These are phyloP conservation scores for Parapsyche elsis DNA, from an alignment of 1,140 invertebrate species.

Conservation along the genomic window DNA sequence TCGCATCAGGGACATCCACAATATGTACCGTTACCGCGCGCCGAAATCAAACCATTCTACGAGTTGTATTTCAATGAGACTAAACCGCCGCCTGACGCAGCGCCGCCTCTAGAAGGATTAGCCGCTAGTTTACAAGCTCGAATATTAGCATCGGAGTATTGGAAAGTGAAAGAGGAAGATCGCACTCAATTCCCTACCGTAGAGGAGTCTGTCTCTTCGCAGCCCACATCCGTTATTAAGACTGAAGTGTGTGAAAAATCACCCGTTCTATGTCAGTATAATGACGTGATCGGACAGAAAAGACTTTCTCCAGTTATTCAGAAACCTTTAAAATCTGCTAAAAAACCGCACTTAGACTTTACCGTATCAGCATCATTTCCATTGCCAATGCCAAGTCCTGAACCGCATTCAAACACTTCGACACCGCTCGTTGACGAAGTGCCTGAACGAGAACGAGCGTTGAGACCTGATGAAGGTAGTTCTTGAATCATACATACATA, in stretches of 20 bases:
- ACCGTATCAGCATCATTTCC: slow-evolving; percentile 36
- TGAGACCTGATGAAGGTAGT: slow-evolving; percentile 61
- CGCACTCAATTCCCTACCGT: slow-evolving; percentile 46
- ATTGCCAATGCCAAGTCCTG: slow-evolving; percentile 61
- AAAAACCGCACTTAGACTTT: slow-evolving; percentile 56
- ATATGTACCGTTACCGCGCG: slow-evolving; percentile 73
- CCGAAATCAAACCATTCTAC: slow-evolving; percentile 79
- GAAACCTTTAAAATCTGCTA: slow-evolving; percentile 57
- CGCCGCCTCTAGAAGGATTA: slow-evolving; percentile 71
- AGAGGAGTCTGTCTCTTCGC: slow-evolving; percentile 27
- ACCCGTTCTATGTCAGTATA: slow-evolving; percentile 56
- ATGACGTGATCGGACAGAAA: slow-evolving; percentile 52
- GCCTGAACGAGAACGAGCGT: slow-evolving; percentile 61
- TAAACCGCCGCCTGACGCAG: slow-evolving; percentile 61
- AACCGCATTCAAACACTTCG: slow-evolving; percentile 73
- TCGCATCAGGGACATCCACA: slow-evolving; percentile 62
- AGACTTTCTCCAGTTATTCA: slow-evolving; percentile 61
- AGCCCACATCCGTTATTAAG: slow-evolving; percentile 51
- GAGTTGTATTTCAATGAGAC: slow-evolving; percentile 73
- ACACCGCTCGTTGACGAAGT: slow-evolving; percentile 73
- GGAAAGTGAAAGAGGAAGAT: slow-evolving; percentile 72
- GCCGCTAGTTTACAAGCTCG: slow-evolving; percentile 85
- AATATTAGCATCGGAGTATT: slow-evolving; percentile 72
- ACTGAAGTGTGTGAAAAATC: slow-evolving; percentile 55
- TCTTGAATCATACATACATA: slow-evolving; percentile 45